These are phyloP conservation scores for Torymus aiolomorphi DNA, from an alignment of 2,888 invertebrate genomes.

Conservation along the genomic window DNA sequence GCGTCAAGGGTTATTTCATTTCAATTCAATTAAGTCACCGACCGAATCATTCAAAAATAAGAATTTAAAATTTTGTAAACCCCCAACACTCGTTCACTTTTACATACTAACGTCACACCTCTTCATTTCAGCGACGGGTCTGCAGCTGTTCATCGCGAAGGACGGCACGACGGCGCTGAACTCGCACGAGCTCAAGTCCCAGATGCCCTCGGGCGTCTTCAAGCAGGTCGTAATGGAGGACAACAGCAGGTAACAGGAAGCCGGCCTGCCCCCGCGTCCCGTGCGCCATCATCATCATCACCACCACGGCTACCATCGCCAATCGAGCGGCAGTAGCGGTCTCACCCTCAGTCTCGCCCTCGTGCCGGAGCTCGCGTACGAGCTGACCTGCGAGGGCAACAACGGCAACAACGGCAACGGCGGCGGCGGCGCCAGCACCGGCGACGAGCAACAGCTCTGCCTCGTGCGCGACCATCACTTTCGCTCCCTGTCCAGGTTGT, in stretches of 20 bases:
- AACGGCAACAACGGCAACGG: constrained; percentile 2
- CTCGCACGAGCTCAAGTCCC: constrained; percentile 87
- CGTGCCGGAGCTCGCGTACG: constrained; percentile 73
- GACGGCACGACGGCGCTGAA: constrained; percentile 93
- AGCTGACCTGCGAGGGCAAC: constrained; percentile 53
- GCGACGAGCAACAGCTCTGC: constrained; percentile 10
- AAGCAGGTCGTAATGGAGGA: constrained; percentile 88
- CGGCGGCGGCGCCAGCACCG: not conserved
- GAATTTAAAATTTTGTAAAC: too few species aligned
- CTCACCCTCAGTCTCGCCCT: constrained; percentile 70
- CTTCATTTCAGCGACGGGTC: constrained; percentile 84
- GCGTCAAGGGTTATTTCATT: too few species aligned
- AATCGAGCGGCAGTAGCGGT: constrained; percentile 56
- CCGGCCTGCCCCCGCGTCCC: constrained; percentile 65
- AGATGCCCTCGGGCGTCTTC: constrained; percentile 84
- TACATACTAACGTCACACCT: too few species aligned
- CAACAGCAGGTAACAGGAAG: constrained; percentile 82
- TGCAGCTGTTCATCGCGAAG: constrained; percentile 92
- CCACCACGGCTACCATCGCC: constrained; percentile 49
- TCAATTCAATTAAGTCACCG: too few species aligned
- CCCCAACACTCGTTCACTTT: too few species aligned
- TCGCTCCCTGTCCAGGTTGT: constrained; percentile 42
- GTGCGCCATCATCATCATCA: constrained; percentile 39
- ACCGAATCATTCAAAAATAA: too few species aligned
- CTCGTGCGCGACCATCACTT: constrained; percentile 10